Conservation (phyloP, 2,797 vertebrate species). For the Avahi laniger region DNA sequence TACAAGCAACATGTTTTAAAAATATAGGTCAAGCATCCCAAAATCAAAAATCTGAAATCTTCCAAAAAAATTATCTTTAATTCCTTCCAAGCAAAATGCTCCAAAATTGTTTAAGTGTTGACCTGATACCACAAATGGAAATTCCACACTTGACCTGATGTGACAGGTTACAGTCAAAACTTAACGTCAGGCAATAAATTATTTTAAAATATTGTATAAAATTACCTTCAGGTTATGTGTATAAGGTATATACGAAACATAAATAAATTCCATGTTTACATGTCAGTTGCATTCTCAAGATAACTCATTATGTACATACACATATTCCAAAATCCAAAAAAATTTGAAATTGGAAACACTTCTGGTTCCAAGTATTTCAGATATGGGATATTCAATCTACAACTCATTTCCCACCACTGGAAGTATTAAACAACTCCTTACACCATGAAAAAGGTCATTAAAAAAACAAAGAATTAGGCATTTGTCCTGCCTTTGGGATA, state of each 20-base stretch:
- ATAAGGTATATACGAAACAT: not conserved
- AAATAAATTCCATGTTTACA: not conserved
- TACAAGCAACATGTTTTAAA: constrained; percentile 43
- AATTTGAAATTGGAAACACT: not conserved
- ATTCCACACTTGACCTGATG: not conserved
- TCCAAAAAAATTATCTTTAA: not conserved
- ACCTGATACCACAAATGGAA: not conserved
- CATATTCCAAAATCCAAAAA: not conserved
- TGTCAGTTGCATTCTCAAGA: not conserved
- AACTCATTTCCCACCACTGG: not conserved
- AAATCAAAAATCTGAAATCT: not conserved
- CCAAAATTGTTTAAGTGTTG: not conserved
- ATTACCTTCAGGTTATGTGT: not conserved
- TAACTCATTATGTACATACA: not conserved
- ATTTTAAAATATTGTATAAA: not conserved
- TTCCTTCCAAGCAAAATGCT: not conserved
- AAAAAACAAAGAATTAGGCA: not conserved
- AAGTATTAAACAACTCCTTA: not conserved
- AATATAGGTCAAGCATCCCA: not conserved
- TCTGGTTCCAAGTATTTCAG: not conserved
- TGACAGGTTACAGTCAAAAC: not conserved
- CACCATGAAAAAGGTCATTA: not conserved
- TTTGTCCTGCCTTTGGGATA: not conserved
- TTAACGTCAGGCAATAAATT: not conserved
- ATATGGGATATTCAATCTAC: not conserved